phyloP scores from a whole-genome alignment of 2,113 vertebrate species.

The Rhombomys opimus region DNA sequence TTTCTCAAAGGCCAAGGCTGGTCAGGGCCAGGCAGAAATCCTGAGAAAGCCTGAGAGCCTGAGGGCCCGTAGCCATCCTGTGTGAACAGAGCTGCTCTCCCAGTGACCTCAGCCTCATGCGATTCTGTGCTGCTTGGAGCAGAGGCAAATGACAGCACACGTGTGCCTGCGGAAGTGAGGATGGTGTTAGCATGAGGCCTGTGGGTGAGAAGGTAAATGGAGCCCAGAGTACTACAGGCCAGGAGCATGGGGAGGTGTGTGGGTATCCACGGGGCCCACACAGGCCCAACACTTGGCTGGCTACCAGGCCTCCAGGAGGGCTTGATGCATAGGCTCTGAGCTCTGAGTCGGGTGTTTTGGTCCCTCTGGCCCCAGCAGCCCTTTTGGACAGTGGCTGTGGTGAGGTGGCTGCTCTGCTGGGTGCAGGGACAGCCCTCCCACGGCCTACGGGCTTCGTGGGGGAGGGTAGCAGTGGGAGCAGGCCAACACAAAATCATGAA shows the following conservation, averaged over 20 bases:
- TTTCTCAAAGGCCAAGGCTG: background rate
- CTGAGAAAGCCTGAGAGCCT: background rate
- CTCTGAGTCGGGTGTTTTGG: accelerated
- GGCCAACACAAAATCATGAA: background rate
- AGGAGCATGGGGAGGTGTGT: background rate
- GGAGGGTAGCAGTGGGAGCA: no score
- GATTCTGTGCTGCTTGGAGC: background rate
- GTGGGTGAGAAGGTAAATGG: conserved; percentile 48
- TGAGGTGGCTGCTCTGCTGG: background rate
- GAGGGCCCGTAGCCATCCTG: background rate
- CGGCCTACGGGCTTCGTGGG: no score
- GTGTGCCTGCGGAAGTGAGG: background rate
- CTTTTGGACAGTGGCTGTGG: background rate
- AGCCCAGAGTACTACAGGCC: background rate
- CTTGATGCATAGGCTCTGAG: accelerated
- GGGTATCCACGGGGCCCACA: background rate
- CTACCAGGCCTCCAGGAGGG: background rate
- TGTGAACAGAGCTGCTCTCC: accelerated
- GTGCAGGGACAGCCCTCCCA: background rate
- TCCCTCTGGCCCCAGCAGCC: accelerated
- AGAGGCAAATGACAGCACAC: background rate
- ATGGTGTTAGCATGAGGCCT: background rate
- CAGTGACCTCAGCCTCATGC: accelerated
- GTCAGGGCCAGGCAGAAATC: conserved; percentile 73
- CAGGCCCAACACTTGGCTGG: background rate